Conservation (phyloP, 1,140 invertebrate species). For the Leptinotarsa texana region DNA sequence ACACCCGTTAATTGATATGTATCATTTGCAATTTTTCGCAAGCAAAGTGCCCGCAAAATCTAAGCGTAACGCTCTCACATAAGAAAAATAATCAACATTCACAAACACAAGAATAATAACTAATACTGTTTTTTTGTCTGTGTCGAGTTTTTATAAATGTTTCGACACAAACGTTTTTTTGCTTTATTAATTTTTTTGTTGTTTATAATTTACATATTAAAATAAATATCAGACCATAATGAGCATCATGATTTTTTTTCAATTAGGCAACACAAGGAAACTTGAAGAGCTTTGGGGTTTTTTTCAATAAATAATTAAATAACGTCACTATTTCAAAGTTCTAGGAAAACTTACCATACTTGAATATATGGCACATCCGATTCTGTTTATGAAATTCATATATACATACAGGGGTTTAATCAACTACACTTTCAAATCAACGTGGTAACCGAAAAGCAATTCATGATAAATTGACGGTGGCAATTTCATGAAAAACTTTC, state of each 20-base stretch:
- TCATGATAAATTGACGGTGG: too few species aligned
- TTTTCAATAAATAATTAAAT: background rate
- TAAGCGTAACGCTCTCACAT: constrained; percentile 22
- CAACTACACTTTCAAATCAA: too few species aligned
- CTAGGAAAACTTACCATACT: constrained; percentile 7
- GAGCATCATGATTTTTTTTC: background rate
- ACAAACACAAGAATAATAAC: constrained; percentile 15
- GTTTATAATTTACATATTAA: constrained; percentile 21
- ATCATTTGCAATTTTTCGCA: constrained; percentile 25
- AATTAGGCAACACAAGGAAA: background rate
- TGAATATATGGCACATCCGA: background rate
- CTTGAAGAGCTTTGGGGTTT: background rate
- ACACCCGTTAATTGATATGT: constrained; percentile 28
- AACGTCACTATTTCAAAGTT: background rate
- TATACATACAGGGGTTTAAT: too few species aligned
- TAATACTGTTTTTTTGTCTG: constrained; percentile 28
- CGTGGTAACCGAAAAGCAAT: too few species aligned
- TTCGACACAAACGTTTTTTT: constrained; percentile 18
- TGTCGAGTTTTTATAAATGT: constrained; percentile 27
- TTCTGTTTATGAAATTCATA: background rate
- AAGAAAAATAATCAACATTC: background rate
- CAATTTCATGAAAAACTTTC: too few species aligned
- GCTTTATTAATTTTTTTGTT: constrained; percentile 25
- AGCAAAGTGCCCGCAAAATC: constrained; percentile 11
- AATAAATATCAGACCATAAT: background rate